These are phyloP conservation scores for Sminthurinus aureus DNA, from an alignment of 2,888 invertebrate genomes.

Conservation along the genomic window DNA sequence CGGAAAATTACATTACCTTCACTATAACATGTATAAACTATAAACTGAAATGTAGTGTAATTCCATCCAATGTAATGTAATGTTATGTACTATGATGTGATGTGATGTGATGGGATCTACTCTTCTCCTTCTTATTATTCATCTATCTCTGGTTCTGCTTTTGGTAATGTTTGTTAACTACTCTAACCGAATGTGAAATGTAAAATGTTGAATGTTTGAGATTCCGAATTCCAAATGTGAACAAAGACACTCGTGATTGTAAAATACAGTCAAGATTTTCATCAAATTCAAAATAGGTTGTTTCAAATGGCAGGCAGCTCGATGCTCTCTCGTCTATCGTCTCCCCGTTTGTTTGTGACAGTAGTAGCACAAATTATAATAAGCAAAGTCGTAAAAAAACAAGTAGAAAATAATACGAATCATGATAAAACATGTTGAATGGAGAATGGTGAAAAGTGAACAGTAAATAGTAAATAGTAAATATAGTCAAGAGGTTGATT, in stretches of 20 bases:
- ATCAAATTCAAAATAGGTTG: not conserved
- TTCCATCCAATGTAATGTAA: not conserved
- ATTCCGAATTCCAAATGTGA: not conserved
- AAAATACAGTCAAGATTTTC: not conserved
- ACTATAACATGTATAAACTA: not conserved
- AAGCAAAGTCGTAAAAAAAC: not conserved
- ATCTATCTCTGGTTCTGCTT: not conserved
- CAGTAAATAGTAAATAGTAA: no score
- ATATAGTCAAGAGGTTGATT: not conserved
- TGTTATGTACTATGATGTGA: not conserved
- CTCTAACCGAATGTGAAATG: no score
- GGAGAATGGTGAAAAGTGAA: not conserved
- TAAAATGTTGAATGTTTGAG: not conserved
- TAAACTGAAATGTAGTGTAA: not conserved
- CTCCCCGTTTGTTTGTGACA: not conserved
- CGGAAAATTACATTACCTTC: not conserved
- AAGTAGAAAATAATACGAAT: not conserved
- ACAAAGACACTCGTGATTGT: not conserved
- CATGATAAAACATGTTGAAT: not conserved
- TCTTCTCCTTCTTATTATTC: no score
- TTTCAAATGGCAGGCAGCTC: no score
- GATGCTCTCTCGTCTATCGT: no score
- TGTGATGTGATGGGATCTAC: not conserved
- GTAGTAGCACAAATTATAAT: not conserved
- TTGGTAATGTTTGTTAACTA: no score